Percentiles rank a stretch among this genome's conserved stretches.
Evolutionary conservation across 2,888 invertebrate species (phyloP).

Genomic region (Venusia cambrica): DNA sequence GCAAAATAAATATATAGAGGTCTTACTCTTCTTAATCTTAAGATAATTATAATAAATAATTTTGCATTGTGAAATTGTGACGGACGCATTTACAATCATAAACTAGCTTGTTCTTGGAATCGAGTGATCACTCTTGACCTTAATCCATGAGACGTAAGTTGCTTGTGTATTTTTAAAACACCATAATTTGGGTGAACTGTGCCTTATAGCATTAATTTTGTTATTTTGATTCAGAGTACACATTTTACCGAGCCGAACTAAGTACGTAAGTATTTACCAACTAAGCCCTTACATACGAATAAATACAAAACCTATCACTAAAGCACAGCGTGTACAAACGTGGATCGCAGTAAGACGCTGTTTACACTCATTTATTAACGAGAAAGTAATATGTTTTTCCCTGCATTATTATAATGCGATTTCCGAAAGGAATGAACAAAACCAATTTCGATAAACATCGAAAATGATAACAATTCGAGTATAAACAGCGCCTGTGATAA

Average conservation of each 20-base stretch:
- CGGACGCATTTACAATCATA: constrained; percentile 9
- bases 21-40: constrained; percentile 9
- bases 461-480: too few species aligned
- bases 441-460: too few species aligned
- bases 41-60: constrained; percentile 12
- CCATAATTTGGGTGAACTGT: too few species aligned
- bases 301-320: constrained; percentile 55
- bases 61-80: constrained; percentile 11
- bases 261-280: constrained; percentile 2
- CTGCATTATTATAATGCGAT: too few species aligned
- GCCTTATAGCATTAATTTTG: constrained; percentile 1
- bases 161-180: neutral
- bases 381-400: too few species aligned
- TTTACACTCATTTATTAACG: constrained; percentile 1
- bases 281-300: constrained; percentile 59
- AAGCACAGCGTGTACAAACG: constrained; percentile 17
- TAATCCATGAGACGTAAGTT: constrained; percentile 3
- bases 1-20: too few species aligned
- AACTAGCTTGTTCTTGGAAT: too few species aligned
- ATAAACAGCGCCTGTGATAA: constrained; percentile 10
- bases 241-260: neutral
- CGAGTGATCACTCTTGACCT: constrained; percentile 7
- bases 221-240: constrained; percentile 1
- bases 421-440: too few species aligned
- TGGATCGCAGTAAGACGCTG: constrained; percentile 6